A percentile compares a stretch with the other conserved stretches of the same genome.
Conservation (phyloP, 2,113 vertebrate species). For the Riparia riparia region DNA sequence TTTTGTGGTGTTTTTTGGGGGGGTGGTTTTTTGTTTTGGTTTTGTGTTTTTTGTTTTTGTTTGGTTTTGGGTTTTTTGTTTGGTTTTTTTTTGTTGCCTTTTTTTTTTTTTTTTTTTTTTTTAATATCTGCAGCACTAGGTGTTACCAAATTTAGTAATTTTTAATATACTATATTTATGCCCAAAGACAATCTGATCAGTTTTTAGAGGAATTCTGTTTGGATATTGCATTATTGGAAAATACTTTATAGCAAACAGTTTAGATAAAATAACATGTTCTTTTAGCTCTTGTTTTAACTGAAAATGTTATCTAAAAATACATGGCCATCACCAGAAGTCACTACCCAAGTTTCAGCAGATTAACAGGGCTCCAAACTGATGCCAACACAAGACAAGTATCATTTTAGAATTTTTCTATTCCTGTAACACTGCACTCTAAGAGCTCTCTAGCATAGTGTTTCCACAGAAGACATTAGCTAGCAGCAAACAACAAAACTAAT, state of each 20-base stretch:
- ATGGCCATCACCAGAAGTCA: background rate
- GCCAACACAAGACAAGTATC: background rate
- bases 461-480: background rate
- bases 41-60: too few relatives aligned
- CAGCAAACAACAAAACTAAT: background rate
- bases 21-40: too few relatives aligned
- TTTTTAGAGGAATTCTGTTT: background rate
- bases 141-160: background rate
- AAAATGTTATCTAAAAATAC: background rate
- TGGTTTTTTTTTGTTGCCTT: background rate
- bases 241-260: background rate
- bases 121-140: background rate
- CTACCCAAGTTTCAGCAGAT: background rate
- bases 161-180: background rate
- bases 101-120: background rate
- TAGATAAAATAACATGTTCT: background rate
- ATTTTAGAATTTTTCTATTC: background rate
- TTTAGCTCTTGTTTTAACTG: background rate
- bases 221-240: background rate
- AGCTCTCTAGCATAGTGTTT: background rate
- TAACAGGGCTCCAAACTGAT: background rate
- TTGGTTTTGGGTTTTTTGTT: too few relatives aligned
- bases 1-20: background rate
- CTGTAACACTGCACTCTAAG: background rate
- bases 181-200: background rate